Percentiles rank a stretch among this genome's conserved stretches.
Evolutionary conservation across 2,113 vertebrate species (phyloP).

Genomic region (Calyptommatus sinebrachiatus): DNA sequence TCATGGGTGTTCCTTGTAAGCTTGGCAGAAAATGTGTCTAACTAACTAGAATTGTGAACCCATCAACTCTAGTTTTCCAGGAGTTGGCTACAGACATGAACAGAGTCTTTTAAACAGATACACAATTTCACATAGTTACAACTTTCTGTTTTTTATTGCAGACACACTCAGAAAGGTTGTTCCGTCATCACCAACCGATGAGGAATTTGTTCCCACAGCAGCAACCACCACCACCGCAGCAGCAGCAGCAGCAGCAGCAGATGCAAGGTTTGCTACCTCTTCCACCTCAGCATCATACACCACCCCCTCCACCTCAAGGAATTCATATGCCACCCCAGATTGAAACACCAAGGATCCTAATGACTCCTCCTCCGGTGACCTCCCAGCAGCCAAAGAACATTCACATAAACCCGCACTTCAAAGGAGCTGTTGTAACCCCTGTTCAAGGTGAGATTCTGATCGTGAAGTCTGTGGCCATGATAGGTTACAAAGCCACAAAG

Average conservation of each 20-base stretch:
- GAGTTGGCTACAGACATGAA: neutral
- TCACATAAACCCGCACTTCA: constrained; percentile 98
- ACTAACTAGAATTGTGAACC: neutral
- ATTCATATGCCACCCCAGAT: constrained; percentile 79
- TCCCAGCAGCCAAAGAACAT: constrained; percentile 92
- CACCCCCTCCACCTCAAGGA: constrained; percentile 68
- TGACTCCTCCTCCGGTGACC: constrained; percentile 78
- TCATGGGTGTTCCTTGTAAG: too few relatives aligned
- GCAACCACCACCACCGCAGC: constrained; percentile 74
- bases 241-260: constrained; percentile 76
- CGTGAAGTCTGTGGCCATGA: neutral
- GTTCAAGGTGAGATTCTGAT: constrained; percentile 82
- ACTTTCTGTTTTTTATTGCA: constrained; percentile 64
- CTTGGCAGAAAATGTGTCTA: neutral
- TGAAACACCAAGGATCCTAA: constrained; percentile 82
- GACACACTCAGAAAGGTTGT: constrained; percentile 81
- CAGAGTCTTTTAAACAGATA: neutral
- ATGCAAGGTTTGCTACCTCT: constrained; percentile 86
- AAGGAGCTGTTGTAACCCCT: constrained; percentile 85
- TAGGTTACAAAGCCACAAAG: neutral
- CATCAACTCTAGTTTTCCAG: neutral
- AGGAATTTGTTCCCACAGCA: constrained; percentile 86
- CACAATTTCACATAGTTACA: constrained; percentile 26
- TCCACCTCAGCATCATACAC: constrained; percentile 84
- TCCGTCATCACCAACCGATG: constrained; percentile 74